A percentile compares a stretch with the other conserved stretches of the same genome.
Evolutionary conservation across 2,797 vertebrate genomes (phyloP).

Genomic region (Amazona finschi): DNA sequence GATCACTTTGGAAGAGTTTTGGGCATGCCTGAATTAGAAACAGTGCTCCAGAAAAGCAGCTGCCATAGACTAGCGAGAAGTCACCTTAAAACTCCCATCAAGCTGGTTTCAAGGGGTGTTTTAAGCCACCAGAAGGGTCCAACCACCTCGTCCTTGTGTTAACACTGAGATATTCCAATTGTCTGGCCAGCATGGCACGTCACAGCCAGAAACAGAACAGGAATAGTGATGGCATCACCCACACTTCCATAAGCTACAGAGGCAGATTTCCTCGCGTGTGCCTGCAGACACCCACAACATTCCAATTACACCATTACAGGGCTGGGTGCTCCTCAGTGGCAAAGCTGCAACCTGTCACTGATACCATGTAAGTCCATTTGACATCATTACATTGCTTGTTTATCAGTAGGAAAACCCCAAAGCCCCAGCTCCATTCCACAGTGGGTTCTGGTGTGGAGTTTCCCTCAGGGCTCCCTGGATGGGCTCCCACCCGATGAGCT

Average conservation of each 20-base stretch:
- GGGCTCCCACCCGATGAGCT: background rate
- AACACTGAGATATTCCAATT: accelerated
- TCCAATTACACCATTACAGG: background rate
- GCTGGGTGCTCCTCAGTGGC: background rate
- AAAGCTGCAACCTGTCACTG: background rate
- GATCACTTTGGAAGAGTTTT: background rate
- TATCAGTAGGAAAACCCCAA: background rate
- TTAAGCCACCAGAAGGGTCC: background rate
- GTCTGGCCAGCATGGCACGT: accelerated
- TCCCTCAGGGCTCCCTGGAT: accelerated
- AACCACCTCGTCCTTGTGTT: accelerated
- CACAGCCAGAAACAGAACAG: accelerated
- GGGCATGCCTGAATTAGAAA: background rate
- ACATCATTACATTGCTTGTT: accelerated
- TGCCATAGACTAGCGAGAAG: background rate
- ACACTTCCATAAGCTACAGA: background rate
- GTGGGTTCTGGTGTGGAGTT: background rate
- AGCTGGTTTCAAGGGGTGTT: background rate
- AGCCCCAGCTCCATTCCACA: background rate
- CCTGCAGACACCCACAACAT: background rate
- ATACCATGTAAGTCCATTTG: background rate
- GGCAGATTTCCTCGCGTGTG: background rate
- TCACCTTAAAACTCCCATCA: background rate
- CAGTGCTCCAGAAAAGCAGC: background rate
- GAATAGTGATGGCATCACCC: background rate